A percentile compares a stretch with the other conserved stretches of the same genome.
These are phyloP conservation scores for Sturmia bella DNA, from an alignment of 2,888 invertebrate species.

Conservation along the genomic window DNA sequence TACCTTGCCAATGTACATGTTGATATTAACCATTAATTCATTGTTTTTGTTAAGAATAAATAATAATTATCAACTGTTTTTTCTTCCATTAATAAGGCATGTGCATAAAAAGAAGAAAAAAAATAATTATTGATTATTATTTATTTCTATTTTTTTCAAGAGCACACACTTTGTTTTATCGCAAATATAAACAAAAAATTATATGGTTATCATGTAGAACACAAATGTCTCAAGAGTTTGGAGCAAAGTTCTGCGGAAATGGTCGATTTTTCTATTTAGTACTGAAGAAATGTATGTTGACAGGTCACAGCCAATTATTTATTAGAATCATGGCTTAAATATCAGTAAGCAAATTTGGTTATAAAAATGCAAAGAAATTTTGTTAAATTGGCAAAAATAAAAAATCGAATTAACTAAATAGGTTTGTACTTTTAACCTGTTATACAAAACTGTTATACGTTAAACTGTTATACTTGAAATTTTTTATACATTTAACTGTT, in stretches of 20 bases:
- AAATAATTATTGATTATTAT: neutral
- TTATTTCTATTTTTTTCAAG: neutral
- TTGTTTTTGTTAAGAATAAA: neutral
- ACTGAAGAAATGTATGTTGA: no score
- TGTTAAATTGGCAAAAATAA: no score
- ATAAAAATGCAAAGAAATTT: no score
- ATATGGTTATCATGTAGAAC: neutral
- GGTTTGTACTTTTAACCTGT: no score
- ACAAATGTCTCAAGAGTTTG: neutral
- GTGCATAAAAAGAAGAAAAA: conserved; percentile 4
- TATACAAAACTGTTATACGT: no score
- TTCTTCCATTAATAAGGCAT: neutral
- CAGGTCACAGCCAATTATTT: no score
- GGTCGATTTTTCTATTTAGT: neutral
- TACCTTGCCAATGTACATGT: neutral
- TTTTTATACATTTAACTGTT: no score
- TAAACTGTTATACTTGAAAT: no score
- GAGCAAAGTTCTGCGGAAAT: neutral
- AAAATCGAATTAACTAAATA: no score
- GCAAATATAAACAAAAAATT: neutral
- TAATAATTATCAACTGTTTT: neutral
- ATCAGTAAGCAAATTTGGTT: no score
- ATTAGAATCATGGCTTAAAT: no score
- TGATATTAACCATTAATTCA: neutral
- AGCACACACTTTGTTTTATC: neutral